These are phyloP conservation scores for Delia radicum DNA, from an alignment of 1,140 invertebrate species.

Conservation along the genomic window DNA sequence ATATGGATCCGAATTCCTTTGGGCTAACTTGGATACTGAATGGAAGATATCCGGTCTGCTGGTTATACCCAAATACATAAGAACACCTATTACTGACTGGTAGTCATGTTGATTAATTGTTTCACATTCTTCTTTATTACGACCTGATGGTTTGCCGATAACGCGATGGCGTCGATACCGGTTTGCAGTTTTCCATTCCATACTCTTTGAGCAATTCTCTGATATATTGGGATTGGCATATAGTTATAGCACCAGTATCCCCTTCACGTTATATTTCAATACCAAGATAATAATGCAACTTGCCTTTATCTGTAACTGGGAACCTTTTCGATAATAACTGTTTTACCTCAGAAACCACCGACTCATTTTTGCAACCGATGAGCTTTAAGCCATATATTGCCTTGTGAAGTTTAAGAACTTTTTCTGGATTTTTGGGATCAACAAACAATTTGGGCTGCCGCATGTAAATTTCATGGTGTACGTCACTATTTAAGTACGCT, in stretches of 20 bases:
- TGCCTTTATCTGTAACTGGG: constrained; percentile 35
- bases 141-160: background rate
- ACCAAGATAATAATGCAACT: constrained; percentile 40
- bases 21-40: constrained; percentile 45
- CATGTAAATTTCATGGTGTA: background rate
- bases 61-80: constrained; percentile 48
- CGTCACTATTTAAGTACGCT: background rate
- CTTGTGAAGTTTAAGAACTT: constrained; percentile 41
- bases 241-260: constrained; percentile 17
- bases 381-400: constrained; percentile 50
- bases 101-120: constrained; percentile 26
- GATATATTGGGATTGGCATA: constrained; percentile 48
- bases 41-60: constrained; percentile 54
- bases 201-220: constrained; percentile 46
- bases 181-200: constrained; percentile 49
- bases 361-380: background rate
- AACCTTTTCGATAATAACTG: constrained; percentile 25
- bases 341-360: background rate
- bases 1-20: constrained; percentile 38
- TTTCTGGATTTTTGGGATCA: constrained; percentile 1
- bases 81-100: constrained; percentile 37
- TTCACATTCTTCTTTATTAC: background rate
- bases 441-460: background rate
- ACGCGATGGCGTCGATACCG: constrained; percentile 40
- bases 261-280: constrained; percentile 37